Evolutionary conservation across 92 coral and sea anemone genomes (phyloP).

Genomic region (Hydrozoanthus gracilis): DNA sequence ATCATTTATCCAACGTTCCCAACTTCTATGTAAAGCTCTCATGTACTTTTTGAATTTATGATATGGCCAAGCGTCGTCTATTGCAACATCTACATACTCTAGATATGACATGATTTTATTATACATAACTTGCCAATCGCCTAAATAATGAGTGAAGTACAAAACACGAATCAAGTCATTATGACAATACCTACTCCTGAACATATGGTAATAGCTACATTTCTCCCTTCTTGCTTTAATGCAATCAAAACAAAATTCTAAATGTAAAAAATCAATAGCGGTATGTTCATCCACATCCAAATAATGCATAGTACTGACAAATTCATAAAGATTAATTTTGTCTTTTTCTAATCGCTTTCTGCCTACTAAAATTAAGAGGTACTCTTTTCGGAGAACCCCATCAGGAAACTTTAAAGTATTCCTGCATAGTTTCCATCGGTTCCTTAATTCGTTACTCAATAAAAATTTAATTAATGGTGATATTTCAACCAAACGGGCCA

Average conservation of each 20-base stretch:
- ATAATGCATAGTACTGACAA: not conserved
- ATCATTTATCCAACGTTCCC: not conserved
- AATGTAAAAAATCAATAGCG: not conserved
- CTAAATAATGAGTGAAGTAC: slow-evolving; percentile 47
- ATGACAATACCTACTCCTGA: slow-evolving; percentile 14
- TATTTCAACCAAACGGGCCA: not conserved
- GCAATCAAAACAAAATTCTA: not conserved
- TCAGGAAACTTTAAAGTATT: not conserved
- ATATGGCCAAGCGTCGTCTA: slow-evolving; percentile 6
- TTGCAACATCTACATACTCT: not conserved
- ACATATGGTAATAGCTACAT: not conserved
- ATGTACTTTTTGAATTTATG: not conserved
- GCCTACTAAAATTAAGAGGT: not conserved
- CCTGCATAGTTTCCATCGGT: not conserved
- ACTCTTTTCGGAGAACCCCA: not conserved
- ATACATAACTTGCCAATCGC: slow-evolving; percentile 38
- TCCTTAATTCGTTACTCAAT: not conserved
- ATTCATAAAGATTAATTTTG: slow-evolving; percentile 1
- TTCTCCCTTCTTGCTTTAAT: not conserved
- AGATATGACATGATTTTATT: not conserved
- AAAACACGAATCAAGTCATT: slow-evolving; percentile 38
- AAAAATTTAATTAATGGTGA: not conserved
- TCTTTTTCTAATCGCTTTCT: not conserved
- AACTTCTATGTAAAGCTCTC: slow-evolving; percentile 18
- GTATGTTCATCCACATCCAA: not conserved